Evolutionary conservation across 92 coral and sea anemone species (phyloP).

Genomic region (Porites evermanni): DNA sequence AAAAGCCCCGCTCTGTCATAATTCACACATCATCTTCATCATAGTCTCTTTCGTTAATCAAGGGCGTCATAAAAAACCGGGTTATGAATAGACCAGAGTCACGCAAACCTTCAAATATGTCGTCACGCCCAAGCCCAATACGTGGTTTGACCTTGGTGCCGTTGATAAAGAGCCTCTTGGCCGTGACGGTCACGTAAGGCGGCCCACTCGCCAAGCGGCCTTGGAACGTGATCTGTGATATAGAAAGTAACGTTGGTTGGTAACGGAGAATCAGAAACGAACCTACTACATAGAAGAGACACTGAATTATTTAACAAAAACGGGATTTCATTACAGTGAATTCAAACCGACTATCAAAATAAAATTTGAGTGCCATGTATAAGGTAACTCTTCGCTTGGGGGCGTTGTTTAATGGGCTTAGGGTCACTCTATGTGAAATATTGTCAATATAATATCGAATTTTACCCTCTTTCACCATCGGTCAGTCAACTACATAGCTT

Average conservation of each 20-base stretch:
- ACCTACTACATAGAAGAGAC: neutral
- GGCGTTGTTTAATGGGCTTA: no score
- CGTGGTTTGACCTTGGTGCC: conserved; percentile 65
- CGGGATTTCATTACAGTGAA: no score
- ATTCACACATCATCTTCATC: conserved; percentile 44
- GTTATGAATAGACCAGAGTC: conserved; percentile 72
- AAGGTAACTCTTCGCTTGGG: no score
- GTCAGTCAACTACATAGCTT: no score
- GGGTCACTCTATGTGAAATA: no score
- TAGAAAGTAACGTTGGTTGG: neutral
- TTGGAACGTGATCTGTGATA: conserved; percentile 61
- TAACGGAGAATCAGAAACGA: neutral
- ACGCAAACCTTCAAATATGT: conserved; percentile 65
- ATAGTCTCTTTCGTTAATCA: conserved; percentile 62
- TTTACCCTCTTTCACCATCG: no score
- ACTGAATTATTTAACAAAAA: neutral
- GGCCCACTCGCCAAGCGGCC: conserved; percentile 69
- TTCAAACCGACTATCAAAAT: no score
- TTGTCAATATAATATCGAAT: no score
- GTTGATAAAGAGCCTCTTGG: conserved; percentile 54
- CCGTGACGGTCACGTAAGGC: conserved; percentile 55
- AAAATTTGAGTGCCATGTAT: no score
- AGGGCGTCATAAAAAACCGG: conserved; percentile 79
- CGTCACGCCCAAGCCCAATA: conserved; percentile 62
- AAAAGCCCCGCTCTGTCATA: no score